Evolutionary conservation across 2,797 vertebrate genomes (phyloP).

Genomic region (Muscicapa comitata): DNA sequence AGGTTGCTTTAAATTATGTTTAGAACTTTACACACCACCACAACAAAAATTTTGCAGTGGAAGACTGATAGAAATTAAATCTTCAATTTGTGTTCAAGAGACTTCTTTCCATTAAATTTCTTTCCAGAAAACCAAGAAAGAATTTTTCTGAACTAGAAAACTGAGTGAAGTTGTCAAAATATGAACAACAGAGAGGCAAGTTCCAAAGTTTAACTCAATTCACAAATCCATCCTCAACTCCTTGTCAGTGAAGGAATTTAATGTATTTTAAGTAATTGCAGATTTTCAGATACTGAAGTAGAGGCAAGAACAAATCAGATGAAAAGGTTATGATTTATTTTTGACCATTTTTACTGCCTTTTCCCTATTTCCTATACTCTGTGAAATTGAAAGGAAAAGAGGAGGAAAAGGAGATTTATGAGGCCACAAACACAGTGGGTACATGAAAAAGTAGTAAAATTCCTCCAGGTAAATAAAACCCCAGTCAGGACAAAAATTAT

Average conservation of each 20-base stretch:
- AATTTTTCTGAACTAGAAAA: not conserved
- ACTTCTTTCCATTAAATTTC: not conserved
- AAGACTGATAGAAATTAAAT: not conserved
- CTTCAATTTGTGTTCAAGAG: not conserved
- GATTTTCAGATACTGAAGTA: not conserved
- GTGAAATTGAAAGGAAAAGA: not conserved
- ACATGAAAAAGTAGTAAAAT: not conserved
- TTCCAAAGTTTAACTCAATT: not conserved
- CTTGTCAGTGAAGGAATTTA: not conserved
- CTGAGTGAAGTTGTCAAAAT: not conserved
- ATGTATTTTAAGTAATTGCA: not conserved
- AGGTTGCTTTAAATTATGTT: not conserved
- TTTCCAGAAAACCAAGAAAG: not conserved
- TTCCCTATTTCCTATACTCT: not conserved
- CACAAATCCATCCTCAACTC: not conserved
- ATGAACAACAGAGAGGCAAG: rapidly evolving
- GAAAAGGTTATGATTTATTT: not conserved
- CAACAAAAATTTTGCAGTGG: not conserved
- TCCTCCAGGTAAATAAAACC: not conserved
- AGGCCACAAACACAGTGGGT: rapidly evolving
- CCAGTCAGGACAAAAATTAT: not conserved
- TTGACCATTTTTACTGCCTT: not conserved
- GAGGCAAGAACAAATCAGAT: not conserved
- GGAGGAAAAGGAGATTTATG: not conserved
- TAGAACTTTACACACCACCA: not conserved